Base-by-base conservation (phyloP, 2,888 invertebrate genomes). In the Leistus spinibarbis region DNA sequence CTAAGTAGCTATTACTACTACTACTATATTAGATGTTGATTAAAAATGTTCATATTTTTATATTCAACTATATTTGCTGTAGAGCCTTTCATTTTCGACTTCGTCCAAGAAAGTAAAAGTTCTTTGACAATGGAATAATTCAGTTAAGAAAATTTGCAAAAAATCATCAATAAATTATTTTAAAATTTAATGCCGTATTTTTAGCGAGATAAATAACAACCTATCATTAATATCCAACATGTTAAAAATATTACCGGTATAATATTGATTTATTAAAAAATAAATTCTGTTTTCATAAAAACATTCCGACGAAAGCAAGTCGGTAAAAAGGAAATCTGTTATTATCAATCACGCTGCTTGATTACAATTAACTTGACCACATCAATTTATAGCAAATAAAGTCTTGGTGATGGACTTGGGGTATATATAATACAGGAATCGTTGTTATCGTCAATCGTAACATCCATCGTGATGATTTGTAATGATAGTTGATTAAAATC, bases 401-500 rank as follows among this genome's bases (percentile, higher is more conserved):
- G 13, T 7, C 40, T 7, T 40, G 13, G 13, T 40, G 40, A 40
- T 40, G 7, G 40, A 10, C 40, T 40, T 40, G 1, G 40, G 40
- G 13, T 24, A 4, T 24, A 24, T 40, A 13, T n/a, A n/a, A n/a
- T 40, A 13, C 40, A 40, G 40, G 40, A 3, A 40, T 40, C 4
- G 40, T 40, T 10, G 40, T 40, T 40, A 40, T 40, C 40, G 40
- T 10, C 24, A 24, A 24, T 24, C 24, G 24, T 24, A 24, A 4
- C 24, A 24, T 24, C 40, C 19, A 20, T 60, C 60, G 60, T 60
- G 60, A 60, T 19, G 19, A 19, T 60, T 19, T 40, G 20, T 60
- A 60, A 60, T 60, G 60, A 60, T 60, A 60, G 20, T 60, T 60
- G 60, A 60, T 60, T 60, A 17, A 60, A 19, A 60, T 60, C 60